Conservation (phyloP, 2,888 invertebrate genomes). For the Lymantria dispar region DNA sequence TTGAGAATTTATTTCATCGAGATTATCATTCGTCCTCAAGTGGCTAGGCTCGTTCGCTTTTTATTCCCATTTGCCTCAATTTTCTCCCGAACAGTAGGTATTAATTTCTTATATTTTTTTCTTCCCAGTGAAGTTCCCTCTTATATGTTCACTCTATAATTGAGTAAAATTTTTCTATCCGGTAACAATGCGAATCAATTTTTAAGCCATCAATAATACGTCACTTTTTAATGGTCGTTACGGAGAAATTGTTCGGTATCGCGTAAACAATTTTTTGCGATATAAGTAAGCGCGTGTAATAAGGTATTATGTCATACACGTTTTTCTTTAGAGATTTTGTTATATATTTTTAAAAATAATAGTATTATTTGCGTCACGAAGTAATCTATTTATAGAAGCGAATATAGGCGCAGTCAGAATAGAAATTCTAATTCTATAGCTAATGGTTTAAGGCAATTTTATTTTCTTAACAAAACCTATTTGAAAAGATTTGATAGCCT, state of each 20-base stretch:
- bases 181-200: conserved; percentile 8
- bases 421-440: too few relatives aligned
- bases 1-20: conserved; percentile 61
- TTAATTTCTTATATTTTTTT: conserved; percentile 46
- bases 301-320: background rate
- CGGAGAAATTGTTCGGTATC: background rate
- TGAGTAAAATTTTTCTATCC: conserved; percentile 5
- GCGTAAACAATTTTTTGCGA: background rate
- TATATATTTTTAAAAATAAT: background rate
- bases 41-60: conserved; percentile 32
- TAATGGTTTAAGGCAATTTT: too few relatives aligned
- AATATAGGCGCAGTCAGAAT: too few relatives aligned
- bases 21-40: conserved; percentile 57
- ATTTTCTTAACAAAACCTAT: too few relatives aligned
- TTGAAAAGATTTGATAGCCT: too few relatives aligned
- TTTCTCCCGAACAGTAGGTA: conserved; percentile 28
- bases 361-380: background rate
- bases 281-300: background rate
- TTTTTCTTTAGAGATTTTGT: background rate
- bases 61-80: conserved; percentile 30
- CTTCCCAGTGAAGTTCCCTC: conserved; percentile 10
- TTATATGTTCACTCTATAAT: conserved; percentile 9
- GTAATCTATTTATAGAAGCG: too few relatives aligned
- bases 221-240: background rate
- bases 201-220: conserved; percentile 1